These are phyloP conservation scores for Cyanoliseus patagonus DNA, from an alignment of 2,113 vertebrate genomes.

Conservation along the genomic window DNA sequence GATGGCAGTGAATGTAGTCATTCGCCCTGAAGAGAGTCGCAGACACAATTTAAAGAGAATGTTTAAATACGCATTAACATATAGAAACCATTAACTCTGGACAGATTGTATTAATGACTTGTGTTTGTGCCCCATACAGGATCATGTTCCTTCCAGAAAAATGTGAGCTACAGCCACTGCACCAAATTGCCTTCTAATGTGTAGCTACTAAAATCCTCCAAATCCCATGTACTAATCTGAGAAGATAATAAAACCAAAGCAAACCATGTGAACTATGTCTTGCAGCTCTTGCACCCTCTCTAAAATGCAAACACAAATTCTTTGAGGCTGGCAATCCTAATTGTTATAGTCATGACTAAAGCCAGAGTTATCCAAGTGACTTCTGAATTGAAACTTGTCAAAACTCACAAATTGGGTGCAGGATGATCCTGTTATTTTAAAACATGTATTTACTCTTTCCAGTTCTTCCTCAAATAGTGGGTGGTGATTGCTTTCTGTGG, in stretches of 20 bases:
- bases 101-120: not conserved
- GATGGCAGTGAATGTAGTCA: not conserved
- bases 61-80: not conserved
- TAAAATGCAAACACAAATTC: not conserved
- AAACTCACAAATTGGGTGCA: not conserved
- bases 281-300: not conserved
- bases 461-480: not conserved
- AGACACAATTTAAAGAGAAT: not conserved
- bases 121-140: not conserved
- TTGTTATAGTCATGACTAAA: not conserved
- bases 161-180: not conserved
- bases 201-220: not conserved
- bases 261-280: not conserved
- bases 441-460: not conserved
- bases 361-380: not conserved
- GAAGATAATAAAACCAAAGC: not conserved
- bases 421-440: not conserved
- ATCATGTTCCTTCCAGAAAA: not conserved
- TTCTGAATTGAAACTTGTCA: not conserved
- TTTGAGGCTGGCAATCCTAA: not conserved
- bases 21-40: not conserved
- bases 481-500: not conserved
- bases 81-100: not conserved
- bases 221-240: not conserved
- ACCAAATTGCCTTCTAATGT: not conserved